Evolutionary conservation across 2,797 vertebrate genomes (phyloP).

Genomic region (Thaleichthys pacificus): DNA sequence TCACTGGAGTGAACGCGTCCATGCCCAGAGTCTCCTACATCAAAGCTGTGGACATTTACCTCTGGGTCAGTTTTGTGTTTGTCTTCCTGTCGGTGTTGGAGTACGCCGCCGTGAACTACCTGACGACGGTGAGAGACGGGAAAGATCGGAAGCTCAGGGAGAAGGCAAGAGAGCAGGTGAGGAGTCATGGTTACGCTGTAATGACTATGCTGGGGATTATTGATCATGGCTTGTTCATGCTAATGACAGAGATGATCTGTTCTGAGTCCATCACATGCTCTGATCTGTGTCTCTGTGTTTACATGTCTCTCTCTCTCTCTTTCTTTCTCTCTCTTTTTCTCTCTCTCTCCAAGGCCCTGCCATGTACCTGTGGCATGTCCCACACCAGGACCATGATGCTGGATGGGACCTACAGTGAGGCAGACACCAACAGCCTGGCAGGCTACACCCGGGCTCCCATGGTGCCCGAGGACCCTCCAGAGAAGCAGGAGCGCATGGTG

Average conservation of each 20-base stretch:
- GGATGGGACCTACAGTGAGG: conserved; percentile 86
- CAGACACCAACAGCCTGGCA: conserved; percentile 87
- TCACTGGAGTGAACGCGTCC: conserved; percentile 81
- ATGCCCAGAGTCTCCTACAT: conserved; percentile 82
- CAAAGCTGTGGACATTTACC: conserved; percentile 81
- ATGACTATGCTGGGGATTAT: neutral
- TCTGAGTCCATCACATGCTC: neutral
- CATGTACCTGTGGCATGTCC: conserved; percentile 84
- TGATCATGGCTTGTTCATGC: no score
- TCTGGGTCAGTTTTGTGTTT: conserved; percentile 82
- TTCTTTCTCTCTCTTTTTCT: neutral
- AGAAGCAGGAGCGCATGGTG: conserved; percentile 85
- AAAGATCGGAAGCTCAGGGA: conserved; percentile 81
- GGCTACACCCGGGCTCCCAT: conserved; percentile 83
- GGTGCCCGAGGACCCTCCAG: conserved; percentile 74
- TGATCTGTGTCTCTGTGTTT: neutral
- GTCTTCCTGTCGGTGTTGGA: conserved; percentile 80
- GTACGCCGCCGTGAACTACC: conserved; percentile 82
- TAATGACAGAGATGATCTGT: neutral
- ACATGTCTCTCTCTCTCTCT: neutral
- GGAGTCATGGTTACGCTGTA: neutral
- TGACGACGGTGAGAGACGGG: conserved; percentile 84
- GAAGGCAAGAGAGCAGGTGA: conserved; percentile 69
- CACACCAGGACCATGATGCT: conserved; percentile 86
- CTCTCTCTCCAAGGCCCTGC: conserved; percentile 61